Percentiles rank a stretch among this genome's conserved stretches.
Conservation (phyloP, 53 echinoderm and acorn worm species). For the Astropecten irregularis region DNA sequence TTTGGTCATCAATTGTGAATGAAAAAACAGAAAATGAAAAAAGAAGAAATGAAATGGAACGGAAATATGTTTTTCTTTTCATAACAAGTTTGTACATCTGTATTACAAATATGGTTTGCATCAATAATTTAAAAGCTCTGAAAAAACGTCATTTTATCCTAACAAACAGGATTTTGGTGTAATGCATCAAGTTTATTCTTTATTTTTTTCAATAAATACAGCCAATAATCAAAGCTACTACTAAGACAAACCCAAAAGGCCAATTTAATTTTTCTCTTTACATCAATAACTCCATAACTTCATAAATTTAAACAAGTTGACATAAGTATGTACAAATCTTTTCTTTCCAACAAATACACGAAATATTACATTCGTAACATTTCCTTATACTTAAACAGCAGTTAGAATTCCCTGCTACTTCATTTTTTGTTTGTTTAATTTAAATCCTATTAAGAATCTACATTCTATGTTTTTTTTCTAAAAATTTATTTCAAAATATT, state of each 20-base stretch:
- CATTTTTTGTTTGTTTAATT: neutral
- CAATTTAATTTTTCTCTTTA: slow-evolving; percentile 40
- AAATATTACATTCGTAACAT: slow-evolving; percentile 47
- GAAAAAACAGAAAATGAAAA: slow-evolving; percentile 15
- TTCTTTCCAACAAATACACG: slow-evolving; percentile 42
- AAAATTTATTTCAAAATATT: slow-evolving; percentile 58
- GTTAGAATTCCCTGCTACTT: slow-evolving; percentile 32
- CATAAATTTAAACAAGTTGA: slow-evolving; percentile 59
- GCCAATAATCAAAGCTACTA: slow-evolving; percentile 51
- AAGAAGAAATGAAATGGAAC: slow-evolving; percentile 8
- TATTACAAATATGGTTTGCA: slow-evolving; percentile 58
- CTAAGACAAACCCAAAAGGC: slow-evolving; percentile 46
- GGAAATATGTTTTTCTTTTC: slow-evolving; percentile 18
- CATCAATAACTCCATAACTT: slow-evolving; percentile 39
- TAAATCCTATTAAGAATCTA: neutral
- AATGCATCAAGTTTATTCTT: slow-evolving; percentile 37
- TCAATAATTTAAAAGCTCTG: slow-evolving; percentile 58
- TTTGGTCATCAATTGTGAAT: slow-evolving; percentile 43
- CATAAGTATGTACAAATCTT: slow-evolving; percentile 57
- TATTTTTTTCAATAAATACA: slow-evolving; percentile 56
- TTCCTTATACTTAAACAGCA: slow-evolving; percentile 52
- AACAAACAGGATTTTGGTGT: slow-evolving; percentile 27
- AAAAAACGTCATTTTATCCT: slow-evolving; percentile 47
- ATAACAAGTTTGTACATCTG: slow-evolving; percentile 46
- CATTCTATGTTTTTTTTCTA: slow-evolving; percentile 31